Base-by-base conservation (phyloP, 2,797 vertebrate genomes). In the Nothura maculosa region DNA sequence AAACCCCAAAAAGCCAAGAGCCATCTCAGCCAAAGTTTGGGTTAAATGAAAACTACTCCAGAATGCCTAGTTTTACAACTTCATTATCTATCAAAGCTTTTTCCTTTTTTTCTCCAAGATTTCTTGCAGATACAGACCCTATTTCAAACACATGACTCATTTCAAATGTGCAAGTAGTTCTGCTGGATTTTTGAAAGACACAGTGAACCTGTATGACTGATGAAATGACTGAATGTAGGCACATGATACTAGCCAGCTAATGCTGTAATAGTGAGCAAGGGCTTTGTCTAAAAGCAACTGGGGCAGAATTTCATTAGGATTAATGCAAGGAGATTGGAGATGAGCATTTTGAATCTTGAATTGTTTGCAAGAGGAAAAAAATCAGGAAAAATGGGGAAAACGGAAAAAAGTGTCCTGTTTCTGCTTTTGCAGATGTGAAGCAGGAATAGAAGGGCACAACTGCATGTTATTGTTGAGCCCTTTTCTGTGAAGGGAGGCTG, bases 131-230 rank as follows among this genome's bases (percentile, higher is more conserved):
- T 84, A 60, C 27, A 63, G 82, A 67, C 89, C 61, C 80, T 74
- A 48, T 89, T 89, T 95, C 80, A 95, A 96, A 87, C 45, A 93
- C 87, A 70, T 95, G 30, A 89, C 60, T 95, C 48, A 94, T 92
- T 94, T 81, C 57, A 42, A 89, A 85, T 73, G 47, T 81, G 36
- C 60, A 42, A 76, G 60, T 76, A 84, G 91, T 92, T 87, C 91
- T 92, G 61, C 52, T 84, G 82, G 61, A 62, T 89, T 92, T 92
- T 89, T 79, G 80, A 91, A 91, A 86, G 87, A 77, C 74, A 68
- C 73, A 62, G 6, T 84, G 85, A 79, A 61, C 84, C 57, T 85
- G 28, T 83, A 14, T 94, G 67, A 85, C 79, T 78, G 82, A 87
- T 95, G 79, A 86, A 84, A 72, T 89, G 87, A 94, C 81, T 94